These are phyloP conservation scores for Macrobrachium nipponense DNA, from an alignment of 1,140 invertebrate species.

Conservation along the genomic window DNA sequence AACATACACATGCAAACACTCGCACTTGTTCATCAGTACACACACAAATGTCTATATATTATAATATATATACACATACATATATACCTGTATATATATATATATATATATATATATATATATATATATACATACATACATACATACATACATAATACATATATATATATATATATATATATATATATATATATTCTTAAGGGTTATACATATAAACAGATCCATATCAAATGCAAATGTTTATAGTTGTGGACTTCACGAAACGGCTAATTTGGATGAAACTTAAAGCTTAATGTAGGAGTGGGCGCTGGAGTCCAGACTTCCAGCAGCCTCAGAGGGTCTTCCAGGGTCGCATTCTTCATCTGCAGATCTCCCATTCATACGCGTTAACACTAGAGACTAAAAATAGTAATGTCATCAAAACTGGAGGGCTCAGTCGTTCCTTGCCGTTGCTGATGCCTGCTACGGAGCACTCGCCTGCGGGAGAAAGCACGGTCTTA, in stretches of 20 bases:
- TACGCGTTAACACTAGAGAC: slow-evolving; percentile 26
- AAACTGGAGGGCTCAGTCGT: neutral
- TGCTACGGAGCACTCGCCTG: slow-evolving; percentile 32
- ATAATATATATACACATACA: neutral
- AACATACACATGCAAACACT: slow-evolving; percentile 39
- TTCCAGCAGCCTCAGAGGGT: too few relatives aligned
- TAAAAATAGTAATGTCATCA: neutral
- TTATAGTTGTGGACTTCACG: neutral
- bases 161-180: neutral
- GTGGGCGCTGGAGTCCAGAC: too few relatives aligned
- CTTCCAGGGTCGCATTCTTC: too few relatives aligned
- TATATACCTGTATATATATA: neutral
- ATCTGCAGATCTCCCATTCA: slow-evolving; percentile 6
- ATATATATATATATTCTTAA: neutral
- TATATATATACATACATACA: neutral
- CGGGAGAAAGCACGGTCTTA: neutral
- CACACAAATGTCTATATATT: neutral
- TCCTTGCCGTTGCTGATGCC: slow-evolving; percentile 23
- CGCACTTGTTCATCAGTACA: neutral
- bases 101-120: neutral
- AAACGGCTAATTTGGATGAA: neutral
- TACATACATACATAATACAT: neutral
- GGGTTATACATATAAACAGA: neutral
- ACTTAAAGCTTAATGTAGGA: too few relatives aligned
- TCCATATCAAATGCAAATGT: neutral